A percentile compares a stretch with the other conserved stretches of the same genome.
These are phyloP conservation scores for Pseudopipra pipra DNA, from an alignment of 2,113 vertebrate genomes.

Conservation along the genomic window DNA sequence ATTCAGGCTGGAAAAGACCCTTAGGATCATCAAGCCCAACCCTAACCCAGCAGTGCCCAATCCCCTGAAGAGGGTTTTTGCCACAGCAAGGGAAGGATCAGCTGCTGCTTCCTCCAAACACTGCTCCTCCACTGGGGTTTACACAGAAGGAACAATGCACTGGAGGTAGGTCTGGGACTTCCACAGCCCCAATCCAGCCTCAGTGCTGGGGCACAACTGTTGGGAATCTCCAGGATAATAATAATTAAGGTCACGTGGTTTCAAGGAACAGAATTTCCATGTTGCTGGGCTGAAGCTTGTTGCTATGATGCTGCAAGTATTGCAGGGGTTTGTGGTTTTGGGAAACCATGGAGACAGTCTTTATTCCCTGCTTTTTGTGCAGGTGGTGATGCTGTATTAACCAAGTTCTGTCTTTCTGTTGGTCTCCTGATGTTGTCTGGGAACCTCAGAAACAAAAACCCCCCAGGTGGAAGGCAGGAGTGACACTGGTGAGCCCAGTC, in stretches of 20 bases:
- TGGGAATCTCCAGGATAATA: background rate
- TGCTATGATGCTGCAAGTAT: background rate
- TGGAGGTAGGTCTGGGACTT: background rate
- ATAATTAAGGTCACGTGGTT: background rate
- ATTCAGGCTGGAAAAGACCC: background rate
- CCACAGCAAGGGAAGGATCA: background rate
- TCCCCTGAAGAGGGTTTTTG: background rate
- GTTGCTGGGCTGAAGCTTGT: background rate
- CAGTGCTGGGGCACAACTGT: background rate
- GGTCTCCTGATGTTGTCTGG: background rate
- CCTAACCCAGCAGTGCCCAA: background rate
- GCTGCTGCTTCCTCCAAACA: background rate
- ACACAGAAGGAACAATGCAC: background rate
- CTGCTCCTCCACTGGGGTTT: fast-evolving
- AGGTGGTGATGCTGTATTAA: background rate
- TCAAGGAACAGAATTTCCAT: background rate
- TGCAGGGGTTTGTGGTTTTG: background rate
- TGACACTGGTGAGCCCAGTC: fast-evolving
- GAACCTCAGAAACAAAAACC: background rate
- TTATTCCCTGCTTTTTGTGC: background rate
- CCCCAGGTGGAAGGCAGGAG: background rate
- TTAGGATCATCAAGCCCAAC: background rate
- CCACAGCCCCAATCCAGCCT: background rate
- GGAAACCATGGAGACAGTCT: background rate
- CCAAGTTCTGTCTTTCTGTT: background rate